Percentiles rank a stretch among this genome's conserved stretches.
These are phyloP conservation scores for Pomacea maculata DNA, from an alignment of 1,140 invertebrate genomes.

Conservation along the genomic window DNA sequence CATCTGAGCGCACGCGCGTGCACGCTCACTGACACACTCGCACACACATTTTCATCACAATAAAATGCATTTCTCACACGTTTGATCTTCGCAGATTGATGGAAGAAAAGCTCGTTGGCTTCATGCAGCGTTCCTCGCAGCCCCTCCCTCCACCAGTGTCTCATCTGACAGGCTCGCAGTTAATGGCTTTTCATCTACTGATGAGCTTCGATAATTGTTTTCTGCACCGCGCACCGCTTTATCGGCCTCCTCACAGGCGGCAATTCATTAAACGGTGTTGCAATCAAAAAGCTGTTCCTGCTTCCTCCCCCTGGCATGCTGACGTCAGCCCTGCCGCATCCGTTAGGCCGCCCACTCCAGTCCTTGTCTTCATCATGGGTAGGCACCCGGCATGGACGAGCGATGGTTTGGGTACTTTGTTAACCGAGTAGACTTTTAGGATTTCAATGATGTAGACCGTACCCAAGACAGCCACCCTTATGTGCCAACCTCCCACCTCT, in stretches of 20 bases:
- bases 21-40: neutral
- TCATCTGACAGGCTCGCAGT: constrained; percentile 14
- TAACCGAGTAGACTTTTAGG: too few species aligned
- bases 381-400: too few species aligned
- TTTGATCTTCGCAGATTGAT: constrained; percentile 12
- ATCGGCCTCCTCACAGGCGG: neutral
- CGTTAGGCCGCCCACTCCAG: too few species aligned
- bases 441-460: too few species aligned
- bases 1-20: neutral
- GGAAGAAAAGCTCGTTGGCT: neutral
- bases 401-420: too few species aligned
- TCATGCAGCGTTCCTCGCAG: neutral
- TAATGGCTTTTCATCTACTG: constrained; percentile 19
- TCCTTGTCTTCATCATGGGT: too few species aligned
- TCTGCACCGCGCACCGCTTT: constrained; percentile 12
- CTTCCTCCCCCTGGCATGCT: too few species aligned
- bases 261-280: neutral
- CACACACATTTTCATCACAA: constrained; percentile 11
- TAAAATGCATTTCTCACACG: constrained; percentile 10
- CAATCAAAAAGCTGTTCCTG: neutral
- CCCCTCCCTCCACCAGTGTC: neutral
- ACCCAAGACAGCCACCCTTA: too few species aligned
- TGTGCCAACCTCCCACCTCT: too few species aligned
- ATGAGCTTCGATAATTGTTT: neutral
- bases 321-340: too few species aligned